Conservation (phyloP, 1,140 invertebrate species). For the Dendrolimus kikuchii region DNA sequence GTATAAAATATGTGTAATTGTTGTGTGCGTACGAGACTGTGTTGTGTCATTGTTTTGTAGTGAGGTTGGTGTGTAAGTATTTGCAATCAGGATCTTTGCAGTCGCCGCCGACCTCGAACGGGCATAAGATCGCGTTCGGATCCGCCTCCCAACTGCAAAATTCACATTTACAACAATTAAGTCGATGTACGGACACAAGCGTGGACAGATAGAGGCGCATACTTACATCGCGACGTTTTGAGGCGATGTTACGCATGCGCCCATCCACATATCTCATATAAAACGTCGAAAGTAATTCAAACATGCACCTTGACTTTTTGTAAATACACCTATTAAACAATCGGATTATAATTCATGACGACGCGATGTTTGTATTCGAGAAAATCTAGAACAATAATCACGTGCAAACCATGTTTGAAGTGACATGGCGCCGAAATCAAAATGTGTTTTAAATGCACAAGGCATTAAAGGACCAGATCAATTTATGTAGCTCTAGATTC, state of each 20-base stretch:
- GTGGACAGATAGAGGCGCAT: constrained; percentile 43
- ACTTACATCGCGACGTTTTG: constrained; percentile 48
- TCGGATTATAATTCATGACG: not conserved
- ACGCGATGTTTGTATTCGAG: too few relatives aligned
- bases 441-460: too few relatives aligned
- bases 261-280: constrained; percentile 34
- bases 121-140: constrained; percentile 64
- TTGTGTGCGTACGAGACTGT: constrained; percentile 22
- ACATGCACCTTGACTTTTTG: constrained; percentile 24
- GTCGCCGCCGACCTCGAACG: constrained; percentile 63
- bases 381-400: too few relatives aligned
- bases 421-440: too few relatives aligned
- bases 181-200: not conserved
- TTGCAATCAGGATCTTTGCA: constrained; percentile 68
- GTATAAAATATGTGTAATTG: constrained; percentile 15
- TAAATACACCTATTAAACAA: constrained; percentile 20
- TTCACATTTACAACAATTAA: constrained; percentile 22
- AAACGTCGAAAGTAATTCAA: constrained; percentile 10
- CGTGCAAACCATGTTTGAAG: too few relatives aligned
- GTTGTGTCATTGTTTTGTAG: constrained; percentile 30
- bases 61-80: constrained; percentile 56
- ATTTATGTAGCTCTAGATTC: too few relatives aligned
- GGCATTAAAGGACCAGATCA: too few relatives aligned
- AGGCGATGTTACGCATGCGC: constrained; percentile 45
- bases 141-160: constrained; percentile 65